Evolutionary conservation across 2,113 vertebrate genomes (phyloP).

Genomic region (Entelurus aequoreus): DNA sequence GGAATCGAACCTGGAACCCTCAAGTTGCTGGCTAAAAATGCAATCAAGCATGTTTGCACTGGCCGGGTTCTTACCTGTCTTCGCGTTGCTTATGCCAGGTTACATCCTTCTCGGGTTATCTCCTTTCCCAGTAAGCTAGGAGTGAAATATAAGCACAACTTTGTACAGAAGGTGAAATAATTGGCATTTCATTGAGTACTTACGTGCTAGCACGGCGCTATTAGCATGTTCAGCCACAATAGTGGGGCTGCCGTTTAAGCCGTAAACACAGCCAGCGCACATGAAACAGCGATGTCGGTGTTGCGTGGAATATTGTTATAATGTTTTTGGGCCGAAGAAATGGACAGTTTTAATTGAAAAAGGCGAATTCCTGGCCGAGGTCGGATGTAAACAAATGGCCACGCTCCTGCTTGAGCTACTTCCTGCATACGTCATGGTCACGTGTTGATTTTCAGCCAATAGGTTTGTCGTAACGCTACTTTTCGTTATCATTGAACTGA

Average conservation of each 20-base stretch:
- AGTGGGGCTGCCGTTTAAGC: no score
- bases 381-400: constrained; percentile 53
- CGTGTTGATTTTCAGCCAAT: constrained; percentile 44
- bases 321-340: not conserved
- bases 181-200: not conserved
- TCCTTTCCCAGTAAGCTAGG: not conserved
- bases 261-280: not conserved
- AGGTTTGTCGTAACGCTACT: not conserved
- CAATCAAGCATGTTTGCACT: not conserved
- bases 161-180: not conserved
- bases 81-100: not conserved
- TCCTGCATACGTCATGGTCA: constrained; percentile 37
- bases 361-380: not conserved
- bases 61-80: not conserved
- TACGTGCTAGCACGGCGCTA: constrained; percentile 11
- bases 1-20: no score
- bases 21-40: not conserved
- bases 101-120: not conserved
- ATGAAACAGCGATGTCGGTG: accelerated
- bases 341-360: not conserved
- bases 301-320: not conserved
- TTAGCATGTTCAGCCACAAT: constrained; percentile 33
- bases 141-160: not conserved
- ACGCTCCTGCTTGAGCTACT: constrained; percentile 30
- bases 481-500: no score